These are phyloP conservation scores for Carposina sasakii DNA, from an alignment of 1,140 invertebrate species.

Conservation along the genomic window DNA sequence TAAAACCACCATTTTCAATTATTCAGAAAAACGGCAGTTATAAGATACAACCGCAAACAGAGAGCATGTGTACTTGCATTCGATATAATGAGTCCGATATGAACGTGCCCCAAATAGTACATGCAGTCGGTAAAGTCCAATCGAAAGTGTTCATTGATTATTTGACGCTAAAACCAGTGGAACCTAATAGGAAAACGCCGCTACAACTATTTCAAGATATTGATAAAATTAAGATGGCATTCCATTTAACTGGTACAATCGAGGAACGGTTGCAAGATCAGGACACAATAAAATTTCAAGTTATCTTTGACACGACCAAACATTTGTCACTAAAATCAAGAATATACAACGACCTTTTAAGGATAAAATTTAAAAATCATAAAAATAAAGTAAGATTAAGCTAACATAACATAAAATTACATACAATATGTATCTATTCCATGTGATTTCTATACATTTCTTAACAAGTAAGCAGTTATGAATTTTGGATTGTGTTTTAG, in stretches of 20 bases:
- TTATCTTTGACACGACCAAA: slow-evolving; percentile 59
- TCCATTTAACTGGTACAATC: slow-evolving; percentile 42
- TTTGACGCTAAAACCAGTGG: slow-evolving; percentile 46
- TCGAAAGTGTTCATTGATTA: slow-evolving; percentile 51
- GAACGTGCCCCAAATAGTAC: slow-evolving; percentile 37
- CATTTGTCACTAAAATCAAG: slow-evolving; percentile 49
- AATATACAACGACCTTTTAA: slow-evolving; percentile 52
- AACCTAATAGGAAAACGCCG: slow-evolving; percentile 37
- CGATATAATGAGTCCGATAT: slow-evolving; percentile 50
- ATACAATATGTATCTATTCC: too few relatives aligned
- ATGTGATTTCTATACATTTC: too few relatives aligned
- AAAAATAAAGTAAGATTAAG: slow-evolving; percentile 51
- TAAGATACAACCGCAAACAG: slow-evolving; percentile 41
- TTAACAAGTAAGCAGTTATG: too few relatives aligned
- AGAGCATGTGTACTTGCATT: slow-evolving; percentile 50
- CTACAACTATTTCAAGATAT: slow-evolving; percentile 60
- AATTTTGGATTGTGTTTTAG: too few relatives aligned
- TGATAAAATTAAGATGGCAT: slow-evolving; percentile 57
- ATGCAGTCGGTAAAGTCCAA: slow-evolving; percentile 29
- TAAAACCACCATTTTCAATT: slow-evolving; percentile 56
- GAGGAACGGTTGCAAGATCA: slow-evolving; percentile 55
- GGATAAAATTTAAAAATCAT: slow-evolving; percentile 58
- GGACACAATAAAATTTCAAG: slow-evolving; percentile 59
- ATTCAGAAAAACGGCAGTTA: slow-evolving; percentile 49
- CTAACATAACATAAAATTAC: too few relatives aligned